These are phyloP conservation scores for Disparrhopalites patrizii DNA, from an alignment of 2,888 invertebrate species.

Conservation along the genomic window DNA sequence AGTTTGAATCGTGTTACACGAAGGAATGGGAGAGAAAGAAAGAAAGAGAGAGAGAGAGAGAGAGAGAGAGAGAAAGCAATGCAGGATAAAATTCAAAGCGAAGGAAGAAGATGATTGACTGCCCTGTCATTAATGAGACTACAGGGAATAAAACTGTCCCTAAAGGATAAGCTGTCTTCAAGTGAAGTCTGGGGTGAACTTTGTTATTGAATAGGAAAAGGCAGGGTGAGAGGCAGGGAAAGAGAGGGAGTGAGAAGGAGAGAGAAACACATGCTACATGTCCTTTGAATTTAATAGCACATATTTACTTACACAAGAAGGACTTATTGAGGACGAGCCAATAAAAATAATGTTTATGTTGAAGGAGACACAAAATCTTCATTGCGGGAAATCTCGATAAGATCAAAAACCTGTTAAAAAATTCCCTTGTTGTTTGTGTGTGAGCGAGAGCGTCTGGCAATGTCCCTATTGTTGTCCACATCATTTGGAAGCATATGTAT, in stretches of 20 bases:
- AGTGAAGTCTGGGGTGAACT: too few species aligned
- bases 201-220: too few species aligned
- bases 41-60: too few species aligned
- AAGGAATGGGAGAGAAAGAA: too few species aligned
- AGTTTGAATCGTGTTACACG: too few species aligned
- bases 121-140: not conserved
- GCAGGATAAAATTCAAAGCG: not conserved
- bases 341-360: conserved; percentile 25
- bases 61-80: conserved; percentile 2
- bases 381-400: conserved; percentile 14
- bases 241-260: too few species aligned
- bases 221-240: too few species aligned
- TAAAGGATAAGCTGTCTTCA: not conserved
- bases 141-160: conserved; percentile 1
- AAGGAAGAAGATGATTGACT: conserved; percentile 1
- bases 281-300: conserved; percentile 3
- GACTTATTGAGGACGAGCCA: conserved; percentile 20
- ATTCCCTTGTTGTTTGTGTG: not conserved
- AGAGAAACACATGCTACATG: conserved; percentile 8
- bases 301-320: too few species aligned
- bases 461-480: conserved; percentile 18
- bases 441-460: too few species aligned
- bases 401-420: conserved; percentile 25
- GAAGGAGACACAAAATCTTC: conserved; percentile 21
- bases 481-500: not conserved